Evolutionary conservation across 2,888 invertebrate genomes (phyloP).

Genomic region (Archaeoteleia sp.): DNA sequence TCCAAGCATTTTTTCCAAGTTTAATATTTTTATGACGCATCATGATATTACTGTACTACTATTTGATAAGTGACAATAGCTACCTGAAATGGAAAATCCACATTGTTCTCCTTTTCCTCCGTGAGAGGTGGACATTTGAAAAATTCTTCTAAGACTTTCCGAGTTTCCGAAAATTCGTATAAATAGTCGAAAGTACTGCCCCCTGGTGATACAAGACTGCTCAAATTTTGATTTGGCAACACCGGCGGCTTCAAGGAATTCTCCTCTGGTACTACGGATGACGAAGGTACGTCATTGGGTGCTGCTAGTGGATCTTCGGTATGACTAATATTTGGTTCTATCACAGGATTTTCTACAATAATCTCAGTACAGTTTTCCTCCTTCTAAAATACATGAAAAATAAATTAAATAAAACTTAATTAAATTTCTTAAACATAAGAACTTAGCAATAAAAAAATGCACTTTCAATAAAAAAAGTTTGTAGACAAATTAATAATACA

Average conservation of each 20-base stretch:
- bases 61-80: too few species aligned
- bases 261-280: constrained; percentile 53
- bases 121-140: constrained; percentile 86
- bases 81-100: constrained; percentile 76
- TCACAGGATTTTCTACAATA: constrained; percentile 64
- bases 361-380: constrained; percentile 66
- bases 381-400: constrained; percentile 42
- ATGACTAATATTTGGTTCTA: constrained; percentile 59
- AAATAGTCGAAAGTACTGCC: constrained; percentile 87
- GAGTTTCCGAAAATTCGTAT: constrained; percentile 94
- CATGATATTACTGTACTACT: too few species aligned
- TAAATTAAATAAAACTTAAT: too few species aligned
- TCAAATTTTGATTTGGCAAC: constrained; percentile 68
- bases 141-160: constrained; percentile 94
- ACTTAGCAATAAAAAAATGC: too few species aligned
- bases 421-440: too few species aligned
- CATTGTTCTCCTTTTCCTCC: constrained; percentile 77
- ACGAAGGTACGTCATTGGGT: constrained; percentile 30
- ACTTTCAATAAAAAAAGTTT: too few species aligned
- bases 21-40: too few species aligned
- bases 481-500: too few species aligned
- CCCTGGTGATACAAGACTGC: constrained; percentile 70
- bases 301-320: constrained; percentile 54
- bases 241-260: constrained; percentile 61
- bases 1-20: too few species aligned